A percentile compares a stretch with the other conserved stretches of the same genome.
Conservation (phyloP, 1,140 invertebrate genomes). For the Elymnias hypermnestra region DNA sequence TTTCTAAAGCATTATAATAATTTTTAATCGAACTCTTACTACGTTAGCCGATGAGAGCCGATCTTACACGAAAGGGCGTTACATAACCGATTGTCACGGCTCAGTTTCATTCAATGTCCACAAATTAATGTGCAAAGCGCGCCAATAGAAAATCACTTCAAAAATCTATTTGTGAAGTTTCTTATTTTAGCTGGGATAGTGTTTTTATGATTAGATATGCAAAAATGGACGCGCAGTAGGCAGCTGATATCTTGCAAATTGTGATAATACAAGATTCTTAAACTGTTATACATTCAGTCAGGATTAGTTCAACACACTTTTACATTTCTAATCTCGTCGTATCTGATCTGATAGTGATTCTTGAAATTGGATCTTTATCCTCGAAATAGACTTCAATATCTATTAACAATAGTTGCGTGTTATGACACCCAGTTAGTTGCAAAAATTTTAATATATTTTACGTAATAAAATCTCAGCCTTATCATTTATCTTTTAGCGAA, state of each 20-base stretch:
- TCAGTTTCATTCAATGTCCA: too few species aligned
- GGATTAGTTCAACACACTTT: constrained; percentile 6
- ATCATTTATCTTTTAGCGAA: not conserved
- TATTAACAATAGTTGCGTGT: too few species aligned
- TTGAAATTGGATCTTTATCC: not conserved
- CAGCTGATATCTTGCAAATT: constrained; percentile 1
- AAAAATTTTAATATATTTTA: not conserved
- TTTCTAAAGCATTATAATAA: too few species aligned
- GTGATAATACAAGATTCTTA: constrained; percentile 1
- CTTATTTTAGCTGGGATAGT: too few species aligned
- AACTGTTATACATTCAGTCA: not conserved
- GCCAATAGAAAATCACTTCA: too few species aligned
- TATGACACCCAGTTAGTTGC: too few species aligned
- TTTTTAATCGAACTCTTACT: too few species aligned
- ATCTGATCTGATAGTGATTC: not conserved
- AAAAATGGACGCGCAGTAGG: constrained; percentile 2
- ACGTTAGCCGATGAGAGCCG: too few species aligned
- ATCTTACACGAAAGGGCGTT: too few species aligned
- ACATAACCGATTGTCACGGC: too few species aligned
- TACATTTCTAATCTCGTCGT: not conserved
- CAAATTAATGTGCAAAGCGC: too few species aligned
- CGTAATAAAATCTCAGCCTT: not conserved
- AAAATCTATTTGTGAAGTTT: too few species aligned
- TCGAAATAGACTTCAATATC: not conserved
- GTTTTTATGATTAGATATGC: constrained; percentile 5